Evolutionary conservation across 2,888 invertebrate species (phyloP), one percentile per base, ranked within the genome.

Genomic region (Adelognathus sp.): DNA sequence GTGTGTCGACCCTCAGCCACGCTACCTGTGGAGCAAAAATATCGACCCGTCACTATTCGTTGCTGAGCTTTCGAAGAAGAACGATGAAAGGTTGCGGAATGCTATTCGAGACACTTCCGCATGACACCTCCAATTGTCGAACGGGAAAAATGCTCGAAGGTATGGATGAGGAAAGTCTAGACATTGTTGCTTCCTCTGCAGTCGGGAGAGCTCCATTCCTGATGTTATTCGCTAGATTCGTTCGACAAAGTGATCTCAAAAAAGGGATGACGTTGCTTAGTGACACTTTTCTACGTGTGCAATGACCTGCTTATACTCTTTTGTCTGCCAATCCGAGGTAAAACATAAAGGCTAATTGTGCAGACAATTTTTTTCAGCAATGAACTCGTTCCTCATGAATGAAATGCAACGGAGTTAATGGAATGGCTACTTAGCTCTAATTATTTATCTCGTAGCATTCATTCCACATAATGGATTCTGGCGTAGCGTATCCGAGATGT

Each of bases 1-100:
- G 97, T 9, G 97, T 97, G 91, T 97, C 97, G 56, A 98, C 97
- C 52, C 97, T 94, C 54, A 97, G 92, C 97, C 97, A 97, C 78
- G 97, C 97, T 21, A 97, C 96, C 97, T 97, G 91, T 54, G 36
- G 14, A 74, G 18, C 92, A 92, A 73, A 80, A 79, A 69, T 6
- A 27, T 52, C n/a, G n/a, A n/a, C n/a, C n/a, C n/a, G n/a, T n/a
- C n/a, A n/a, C n/a, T n/a, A n/a, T n/a, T n/a, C n/a, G n/a, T n/a
- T n/a, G 39, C 11, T 41, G 39, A 14, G 16, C 14, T 14, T 41
- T 41, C 14, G 3, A 41, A 14, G 39, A 6, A 11, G 14, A 41
- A 14, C 21, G 24, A 11, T 6, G 16, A 24, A 11, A 61, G 14
- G 39, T 9, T 5, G 11, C 18, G 36, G 16, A 18, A 18, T 16